Base-by-base conservation (phyloP, 2,888 invertebrate genomes). In the Bimastos eiseni region DNA sequence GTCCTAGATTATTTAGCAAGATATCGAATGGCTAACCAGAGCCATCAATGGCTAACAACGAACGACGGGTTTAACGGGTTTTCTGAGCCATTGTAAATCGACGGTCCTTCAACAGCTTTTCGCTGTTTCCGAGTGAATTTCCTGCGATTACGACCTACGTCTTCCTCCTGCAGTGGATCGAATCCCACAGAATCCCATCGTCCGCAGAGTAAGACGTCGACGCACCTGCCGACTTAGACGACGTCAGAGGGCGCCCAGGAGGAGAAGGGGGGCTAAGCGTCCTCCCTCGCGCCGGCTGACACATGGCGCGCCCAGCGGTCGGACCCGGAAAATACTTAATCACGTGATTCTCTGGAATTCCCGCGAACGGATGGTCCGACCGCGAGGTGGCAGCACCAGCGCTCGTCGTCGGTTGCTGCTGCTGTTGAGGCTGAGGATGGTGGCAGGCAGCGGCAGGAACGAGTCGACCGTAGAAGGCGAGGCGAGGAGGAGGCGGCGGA, bases 341-440 rank as follows among this genome's bases (percentile, higher is more conserved):
- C 36, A 37, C 86, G 86, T 37, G 86, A 36, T 86, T 86, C 86
- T 86, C 86, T 36, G 86, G 86, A 86, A 86, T 86, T 86, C 86
- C 37, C 19, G 86, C 86, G 36, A 86, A 86, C 86, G 36, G 37
- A 37, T 86, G 86, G 37, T 86, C 37, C 24, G 86, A 34, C 86
- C 86, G 86, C 86, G 86, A 86, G 36, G 37, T 37, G 86, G 86
- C 3, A 34, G 86, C 36, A 37, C 86, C 34, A 15, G 36, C 86
- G 19, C 21, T n/a, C 11, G 70, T 70, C 36, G 36, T 33, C 86
- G 86, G 15, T 33, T 37, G 86, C 84, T 36, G 83, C 88, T 88
- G 41, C 33, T 91, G 36, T 1, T 37, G 41, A 24, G 34, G 24
- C 19, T 37, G 34, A 41, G 21, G 83, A 21, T 70, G 49, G 55